A percentile compares a stretch with the other conserved stretches of the same genome.
Evolutionary conservation across 2,113 vertebrate species (phyloP).

Genomic region (Oncorhynchus keta): DNA sequence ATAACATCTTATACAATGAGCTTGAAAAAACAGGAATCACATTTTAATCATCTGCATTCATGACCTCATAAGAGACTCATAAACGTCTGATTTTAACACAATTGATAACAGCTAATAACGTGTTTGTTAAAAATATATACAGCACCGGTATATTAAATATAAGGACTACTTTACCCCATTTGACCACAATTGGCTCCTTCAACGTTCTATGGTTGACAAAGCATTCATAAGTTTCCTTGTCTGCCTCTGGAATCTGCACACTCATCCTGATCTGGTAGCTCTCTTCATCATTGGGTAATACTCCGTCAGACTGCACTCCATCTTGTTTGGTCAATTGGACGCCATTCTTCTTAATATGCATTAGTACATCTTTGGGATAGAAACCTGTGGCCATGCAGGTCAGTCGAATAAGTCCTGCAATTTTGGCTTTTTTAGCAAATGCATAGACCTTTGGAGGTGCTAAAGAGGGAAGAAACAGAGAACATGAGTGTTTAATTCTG

Average conservation of each 20-base stretch:
- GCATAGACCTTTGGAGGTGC: slow-evolving; percentile 8
- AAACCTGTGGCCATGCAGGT: slow-evolving; percentile 62
- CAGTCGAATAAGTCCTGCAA: not conserved
- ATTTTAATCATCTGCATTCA: no score
- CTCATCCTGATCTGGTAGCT: slow-evolving; percentile 45
- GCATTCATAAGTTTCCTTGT: not conserved
- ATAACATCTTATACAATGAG: no score
- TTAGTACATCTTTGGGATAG: slow-evolving; percentile 20
- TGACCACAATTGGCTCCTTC: not conserved
- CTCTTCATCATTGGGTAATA: slow-evolving; percentile 42
- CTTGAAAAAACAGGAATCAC: no score
- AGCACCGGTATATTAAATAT: no score
- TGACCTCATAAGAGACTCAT: no score
- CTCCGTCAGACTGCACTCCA: fast-evolving
- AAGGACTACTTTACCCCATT: not conserved
- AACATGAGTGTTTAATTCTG: not conserved
- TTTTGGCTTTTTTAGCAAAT: not conserved
- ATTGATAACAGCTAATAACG: no score
- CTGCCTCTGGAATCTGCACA: slow-evolving; percentile 34
- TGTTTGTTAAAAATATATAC: no score
- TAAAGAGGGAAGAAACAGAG: slow-evolving; percentile 17
- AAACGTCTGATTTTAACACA: no score
- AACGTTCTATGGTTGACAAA: not conserved
- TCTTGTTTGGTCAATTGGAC: fast-evolving
- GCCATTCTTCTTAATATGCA: slow-evolving; percentile 20